Base-by-base conservation (phyloP, 2,888 invertebrate species). In the Nomada ruficornis region DNA sequence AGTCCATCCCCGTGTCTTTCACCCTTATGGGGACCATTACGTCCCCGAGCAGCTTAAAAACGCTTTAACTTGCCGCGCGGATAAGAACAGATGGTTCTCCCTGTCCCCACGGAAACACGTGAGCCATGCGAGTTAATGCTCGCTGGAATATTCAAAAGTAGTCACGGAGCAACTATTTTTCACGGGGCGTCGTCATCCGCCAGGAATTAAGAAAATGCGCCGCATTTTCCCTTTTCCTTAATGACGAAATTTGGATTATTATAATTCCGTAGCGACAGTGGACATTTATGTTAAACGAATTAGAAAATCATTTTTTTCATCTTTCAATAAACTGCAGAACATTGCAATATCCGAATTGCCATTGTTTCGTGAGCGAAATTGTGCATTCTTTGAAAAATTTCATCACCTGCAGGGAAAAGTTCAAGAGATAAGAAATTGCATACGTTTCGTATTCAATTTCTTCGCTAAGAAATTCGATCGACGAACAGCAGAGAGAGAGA, bases 51-150 rank as follows among this genome's bases (percentile, higher is more conserved):
- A 74, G 86, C 85, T 87, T 87, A 85, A 87, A 86, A 87, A 87
- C 82, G 83, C 62, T 83, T 86, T 74, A 83, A 74, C 68, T 74
- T 67, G 42, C 77, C 78, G 79, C 71, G 60, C 64, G 85, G 85
- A 82, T 85, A 85, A 85, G 86, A 86, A 85, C 87, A 80, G 87
- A 87, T 85, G 83, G 83, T 78, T 68, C 55, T 23, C 59, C n/a
- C 59, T 60, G 62, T 69, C 82, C 70, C 73, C 50, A 42, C 55
- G 65, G 54, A 73, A 75, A 64, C 84, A 50, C 75, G 69, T 74
- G 63, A 80, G 80, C 81, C 81, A 62, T 77, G 83, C 82, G 77
- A 83, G 83, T 75, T 86, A 86, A 87, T 85, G 82, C 76, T 62
- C 77, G 70, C 15, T 82, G 82, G 86, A 86, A 86, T 86, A 86